Percentiles rank a stretch among this genome's conserved stretches.
Evolutionary conservation across 2,888 invertebrate species (phyloP).

Genomic region (Oxystoma pomonae): DNA sequence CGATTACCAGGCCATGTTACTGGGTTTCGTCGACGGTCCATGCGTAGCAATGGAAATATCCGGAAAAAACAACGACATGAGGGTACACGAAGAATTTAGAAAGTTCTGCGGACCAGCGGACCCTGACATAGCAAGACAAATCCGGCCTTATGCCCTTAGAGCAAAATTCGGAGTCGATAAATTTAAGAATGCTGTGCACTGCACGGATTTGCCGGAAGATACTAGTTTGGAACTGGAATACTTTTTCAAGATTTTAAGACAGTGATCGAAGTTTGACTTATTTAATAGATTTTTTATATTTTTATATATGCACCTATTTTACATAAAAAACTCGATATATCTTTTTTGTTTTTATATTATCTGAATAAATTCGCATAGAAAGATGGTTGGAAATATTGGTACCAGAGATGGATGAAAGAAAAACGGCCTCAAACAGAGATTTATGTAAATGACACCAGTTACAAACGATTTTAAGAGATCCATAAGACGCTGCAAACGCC

Average conservation of each 20-base stretch:
- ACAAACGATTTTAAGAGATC: slow-evolving; percentile 70
- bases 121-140: slow-evolving; percentile 82
- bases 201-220: slow-evolving; percentile 90
- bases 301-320: too few relatives aligned
- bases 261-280: too few relatives aligned
- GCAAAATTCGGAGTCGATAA: slow-evolving; percentile 80
- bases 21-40: slow-evolving; percentile 78
- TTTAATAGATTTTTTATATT: too few relatives aligned
- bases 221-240: slow-evolving; percentile 77
- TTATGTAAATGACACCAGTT: slow-evolving; percentile 64
- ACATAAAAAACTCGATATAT: too few relatives aligned
- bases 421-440: slow-evolving; percentile 52
- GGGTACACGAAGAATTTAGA: slow-evolving; percentile 67
- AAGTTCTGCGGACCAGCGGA: slow-evolving; percentile 84
- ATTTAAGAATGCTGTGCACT: slow-evolving; percentile 86
- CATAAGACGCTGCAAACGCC: slow-evolving; percentile 53
- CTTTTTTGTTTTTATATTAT: too few relatives aligned
- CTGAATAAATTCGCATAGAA: too few relatives aligned
- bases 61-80: slow-evolving; percentile 48
- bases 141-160: slow-evolving; percentile 79
- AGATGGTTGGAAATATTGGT: slow-evolving; percentile 60
- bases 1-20: slow-evolving; percentile 75
- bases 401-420: slow-evolving; percentile 53
- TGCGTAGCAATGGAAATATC: slow-evolving; percentile 83
- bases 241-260: slow-evolving; percentile 66